Conservation (phyloP, 2,797 vertebrate genomes). For the Hyperoplus lanceolatus region DNA sequence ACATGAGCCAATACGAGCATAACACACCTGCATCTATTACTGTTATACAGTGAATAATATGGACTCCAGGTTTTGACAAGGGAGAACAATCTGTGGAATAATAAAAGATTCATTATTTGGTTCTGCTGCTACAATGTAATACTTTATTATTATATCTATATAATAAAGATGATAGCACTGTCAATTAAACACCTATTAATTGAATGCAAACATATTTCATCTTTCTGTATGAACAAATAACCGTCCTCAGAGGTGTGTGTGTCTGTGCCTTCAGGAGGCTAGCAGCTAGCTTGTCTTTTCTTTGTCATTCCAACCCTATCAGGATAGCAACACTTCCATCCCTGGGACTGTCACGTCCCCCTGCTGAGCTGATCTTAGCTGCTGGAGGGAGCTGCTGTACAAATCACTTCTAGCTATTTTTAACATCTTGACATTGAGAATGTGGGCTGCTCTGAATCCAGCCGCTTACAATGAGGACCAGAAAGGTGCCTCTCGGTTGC, state of each 20-base stretch:
- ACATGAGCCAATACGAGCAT: no score
- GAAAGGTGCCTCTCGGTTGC: slow-evolving; percentile 71
- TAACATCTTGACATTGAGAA: slow-evolving; percentile 81
- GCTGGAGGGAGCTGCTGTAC: slow-evolving; percentile 56
- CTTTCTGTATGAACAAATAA: slow-evolving; percentile 1
- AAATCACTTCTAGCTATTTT: slow-evolving; percentile 81
- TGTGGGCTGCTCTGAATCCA: slow-evolving; percentile 79
- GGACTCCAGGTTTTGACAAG: no score
- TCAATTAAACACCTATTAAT: background rate
- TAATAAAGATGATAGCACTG: background rate
- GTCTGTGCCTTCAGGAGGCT: background rate
- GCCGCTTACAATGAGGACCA: slow-evolving; percentile 63
- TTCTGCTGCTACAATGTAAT: no score
- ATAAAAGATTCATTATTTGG: no score
- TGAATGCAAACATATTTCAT: background rate
- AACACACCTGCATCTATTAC: no score
- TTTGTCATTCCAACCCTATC: slow-evolving; percentile 23
- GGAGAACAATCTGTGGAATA: no score
- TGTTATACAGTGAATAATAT: no score
- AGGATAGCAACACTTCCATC: slow-evolving; percentile 25
- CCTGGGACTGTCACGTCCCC: slow-evolving; percentile 39
- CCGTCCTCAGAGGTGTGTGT: background rate
- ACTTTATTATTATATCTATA: no score
- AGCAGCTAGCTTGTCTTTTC: slow-evolving; percentile 9
- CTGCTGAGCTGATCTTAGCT: slow-evolving; percentile 48